A percentile compares a stretch with the other conserved stretches of the same genome.
Conservation (phyloP, 2,113 vertebrate genomes). For the Hippocampus zosterae region DNA sequence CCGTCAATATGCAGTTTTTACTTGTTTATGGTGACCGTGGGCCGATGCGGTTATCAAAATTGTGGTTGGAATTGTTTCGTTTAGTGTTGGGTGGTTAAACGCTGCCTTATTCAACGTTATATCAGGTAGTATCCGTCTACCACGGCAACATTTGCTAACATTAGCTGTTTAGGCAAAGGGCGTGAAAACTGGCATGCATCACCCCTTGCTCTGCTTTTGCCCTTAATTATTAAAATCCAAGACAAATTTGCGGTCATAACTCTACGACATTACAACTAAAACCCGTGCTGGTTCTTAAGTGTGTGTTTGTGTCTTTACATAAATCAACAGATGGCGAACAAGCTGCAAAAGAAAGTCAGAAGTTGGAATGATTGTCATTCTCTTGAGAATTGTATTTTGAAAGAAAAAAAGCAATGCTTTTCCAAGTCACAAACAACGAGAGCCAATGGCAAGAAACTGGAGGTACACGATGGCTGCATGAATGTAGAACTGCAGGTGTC, state of each 20-base stretch:
- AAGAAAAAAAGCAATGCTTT: too few relatives aligned
- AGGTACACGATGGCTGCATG: too few relatives aligned
- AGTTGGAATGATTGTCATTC: too few relatives aligned
- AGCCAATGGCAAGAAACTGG: too few relatives aligned
- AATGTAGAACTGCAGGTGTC: too few relatives aligned
- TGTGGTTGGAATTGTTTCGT: not conserved
- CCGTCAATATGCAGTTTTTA: conserved; percentile 11
- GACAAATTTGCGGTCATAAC: not conserved
- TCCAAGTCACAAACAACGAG: too few relatives aligned
- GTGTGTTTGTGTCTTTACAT: too few relatives aligned
- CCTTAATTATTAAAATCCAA: conserved; percentile 24
- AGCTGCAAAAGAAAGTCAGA: too few relatives aligned
- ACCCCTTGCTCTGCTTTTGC: conserved; percentile 5
- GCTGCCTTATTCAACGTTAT: not conserved
- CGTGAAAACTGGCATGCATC: conserved; percentile 60
- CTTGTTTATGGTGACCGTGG: not conserved
- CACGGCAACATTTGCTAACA: conserved; percentile 42
- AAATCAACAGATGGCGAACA: too few relatives aligned
- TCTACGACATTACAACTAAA: conserved; percentile 33
- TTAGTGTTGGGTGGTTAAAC: not conserved
- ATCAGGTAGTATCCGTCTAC: conserved; percentile 13
- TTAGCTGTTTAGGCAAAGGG: conserved; percentile 65
- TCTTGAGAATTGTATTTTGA: too few relatives aligned
- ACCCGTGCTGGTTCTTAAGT: conserved; percentile 15
- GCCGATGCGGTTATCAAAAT: not conserved